Evolutionary conservation across 2,888 invertebrate species (phyloP), one percentile per base, ranked within the genome.

Genomic region (Camptogramma bilineatum): DNA sequence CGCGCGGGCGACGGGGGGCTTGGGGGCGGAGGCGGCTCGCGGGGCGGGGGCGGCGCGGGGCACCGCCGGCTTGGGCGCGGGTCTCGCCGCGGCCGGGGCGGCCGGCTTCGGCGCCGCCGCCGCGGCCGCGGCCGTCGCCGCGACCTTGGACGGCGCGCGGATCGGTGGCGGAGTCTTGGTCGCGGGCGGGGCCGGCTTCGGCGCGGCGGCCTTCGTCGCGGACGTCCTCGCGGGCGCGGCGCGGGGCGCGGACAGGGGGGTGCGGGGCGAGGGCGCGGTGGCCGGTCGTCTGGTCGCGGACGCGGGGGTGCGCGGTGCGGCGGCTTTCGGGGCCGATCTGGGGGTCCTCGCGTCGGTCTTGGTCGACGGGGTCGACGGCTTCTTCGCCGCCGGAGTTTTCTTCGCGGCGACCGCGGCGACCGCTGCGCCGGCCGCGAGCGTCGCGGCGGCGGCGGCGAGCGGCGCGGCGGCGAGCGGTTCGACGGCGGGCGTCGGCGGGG

Each of bases 391-490:
- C 0, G 82, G 72, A 60, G 73, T 53, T 42, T 76, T 64, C 24
- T 74, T 59, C 18, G 70, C 67, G 16, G 76, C 70, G 18, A 74
- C 80, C 9, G 78, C 79, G 4, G 77, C 79, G 1, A 72, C 82
- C 0, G 69, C 79, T 1, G 73, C 80, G 9, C 75, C 81, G 24
- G 73, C 79, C 0, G 74, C 80, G 39, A 73, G 79, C n/a, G 28
- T 5, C 5, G 76, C 83, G 8, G 84, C 81, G 47, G 82, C 79
- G 55, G 84, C 84, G 48, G 79, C 79, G n/a, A 79, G 77, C 17
- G 80, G 83, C 17, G 81, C 79, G 13, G 78, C 79, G 17, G 80
- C 83, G 68, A 72, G 50, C 70, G 80, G 76, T 28, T 77, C 80
- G 24, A 75, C 75, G 13, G 81, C 80, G 42, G 84, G 81, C 13